A percentile compares a stretch with the other conserved stretches of the same genome.
phyloP scores from a whole-genome alignment of 2,888 invertebrate species.

The Sarcophaga subvicina region DNA sequence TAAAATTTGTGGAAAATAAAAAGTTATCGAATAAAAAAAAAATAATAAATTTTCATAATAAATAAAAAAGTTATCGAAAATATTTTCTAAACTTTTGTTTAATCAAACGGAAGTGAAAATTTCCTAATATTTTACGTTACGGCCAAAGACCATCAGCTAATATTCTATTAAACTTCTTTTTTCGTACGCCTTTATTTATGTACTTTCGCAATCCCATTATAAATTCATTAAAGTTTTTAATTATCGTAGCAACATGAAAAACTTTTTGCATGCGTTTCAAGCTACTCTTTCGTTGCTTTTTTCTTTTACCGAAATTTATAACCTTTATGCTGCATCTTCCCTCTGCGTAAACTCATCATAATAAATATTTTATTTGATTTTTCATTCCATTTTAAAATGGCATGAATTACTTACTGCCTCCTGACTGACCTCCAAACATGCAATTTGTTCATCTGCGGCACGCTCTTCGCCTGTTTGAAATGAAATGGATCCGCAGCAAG shows the following conservation, averaged over 20 bases:
- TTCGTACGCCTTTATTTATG: not conserved
- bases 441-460: conserved; percentile 24
- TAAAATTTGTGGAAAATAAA: no score
- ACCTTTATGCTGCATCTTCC: conserved; percentile 17
- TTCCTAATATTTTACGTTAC: no score
- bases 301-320: conserved; percentile 56
- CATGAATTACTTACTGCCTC: no score
- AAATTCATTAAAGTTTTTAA: not conserved
- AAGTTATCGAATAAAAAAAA: no score
- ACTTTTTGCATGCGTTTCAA: conserved; percentile 11
- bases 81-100: no score
- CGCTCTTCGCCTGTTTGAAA: not conserved
- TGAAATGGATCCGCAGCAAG: not conserved
- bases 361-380: conserved; percentile 50
- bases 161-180: no score
- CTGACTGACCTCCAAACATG: conserved; percentile 45
- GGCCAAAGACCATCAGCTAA: no score
- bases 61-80: no score
- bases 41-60: no score
- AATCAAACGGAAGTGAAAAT: no score
- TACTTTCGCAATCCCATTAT: no score
- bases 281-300: not conserved
- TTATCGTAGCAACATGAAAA: not conserved
- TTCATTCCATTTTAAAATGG: not conserved
- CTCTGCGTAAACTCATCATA: conserved; percentile 31